Evolutionary conservation across 2,888 invertebrate species (phyloP), one percentile per base, ranked within the genome.

Genomic region (Caenorhabditis sp.): DNA sequence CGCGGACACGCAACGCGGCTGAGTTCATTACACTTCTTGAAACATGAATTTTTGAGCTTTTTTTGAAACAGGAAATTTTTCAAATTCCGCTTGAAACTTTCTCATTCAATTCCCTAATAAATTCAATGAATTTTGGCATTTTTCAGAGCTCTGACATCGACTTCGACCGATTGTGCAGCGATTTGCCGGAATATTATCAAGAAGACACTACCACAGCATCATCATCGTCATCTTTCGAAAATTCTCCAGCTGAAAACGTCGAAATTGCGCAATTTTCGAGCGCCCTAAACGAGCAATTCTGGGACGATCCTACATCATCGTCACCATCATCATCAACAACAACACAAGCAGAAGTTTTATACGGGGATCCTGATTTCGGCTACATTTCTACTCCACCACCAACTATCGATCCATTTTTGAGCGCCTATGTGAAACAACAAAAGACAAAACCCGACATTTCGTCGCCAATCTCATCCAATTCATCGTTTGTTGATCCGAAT

Each of bases 131-230:
- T 27, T 27, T 26, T 27, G 21, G 12, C 21, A 43, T 17, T 17
- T 70, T 70, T 0, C 54, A 66, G 63, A 59, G 59, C 19, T 58
- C 31, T 57, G 73, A 78, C 54, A 61, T 70, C 58, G 69, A 77
- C 68, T 57, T 69, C 61, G 73, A 71, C 58, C 53, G 74, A 53
- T 62, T 77, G 61, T 65, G 64, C 58, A 59, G 49, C 26, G 65
- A 69, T 26, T 55, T 68, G n/a, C 69, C 73, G 61, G 50, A 43
- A 23, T 58, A 66, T 19, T 17, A 43, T 37, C 49, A 10, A 23
- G 63, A 62, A 54, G 67, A 54, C 24, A 5, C 21, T 23, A 19
- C 36, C 24, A n/a, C 19, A 59, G 17, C 49, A 23, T n/a, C 19
- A 36, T 51, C 69, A 50, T 37, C 73, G 43, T 62, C 73, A 21